Evolutionary conservation across 2,113 vertebrate species (phyloP).

Genomic region (Sisor rabdophorus): DNA sequence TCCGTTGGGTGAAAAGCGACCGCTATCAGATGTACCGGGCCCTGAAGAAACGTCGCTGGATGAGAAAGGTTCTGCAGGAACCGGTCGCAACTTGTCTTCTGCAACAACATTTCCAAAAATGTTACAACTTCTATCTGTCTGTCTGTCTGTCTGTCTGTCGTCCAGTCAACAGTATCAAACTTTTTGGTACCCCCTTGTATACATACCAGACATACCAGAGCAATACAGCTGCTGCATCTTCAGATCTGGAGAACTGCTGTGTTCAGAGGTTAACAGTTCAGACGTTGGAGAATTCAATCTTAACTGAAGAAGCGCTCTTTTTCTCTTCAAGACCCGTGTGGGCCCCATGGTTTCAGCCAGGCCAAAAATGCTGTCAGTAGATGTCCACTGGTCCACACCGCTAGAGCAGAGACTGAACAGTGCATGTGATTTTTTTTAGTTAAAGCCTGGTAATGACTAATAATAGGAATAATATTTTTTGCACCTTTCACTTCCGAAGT

Average conservation of each 20-base stretch:
- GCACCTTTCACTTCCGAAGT: conserved; percentile 51
- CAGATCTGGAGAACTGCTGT: conserved; percentile 54
- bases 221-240: conserved; percentile 43
- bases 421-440: not conserved
- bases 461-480: not conserved
- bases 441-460: not conserved
- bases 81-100: conserved; percentile 70
- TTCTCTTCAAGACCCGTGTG: conserved; percentile 60
- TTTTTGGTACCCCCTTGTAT: too few species aligned
- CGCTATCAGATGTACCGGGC: conserved; percentile 66
- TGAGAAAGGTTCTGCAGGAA: conserved; percentile 54
- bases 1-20: conserved; percentile 60
- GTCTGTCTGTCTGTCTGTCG: too few species aligned
- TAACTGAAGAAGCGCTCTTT: conserved; percentile 62
- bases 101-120: not conserved
- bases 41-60: conserved; percentile 38
- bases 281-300: conserved; percentile 42
- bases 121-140: not conserved
- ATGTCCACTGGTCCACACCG: conserved; percentile 54
- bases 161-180: too few species aligned
- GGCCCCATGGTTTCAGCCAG: conserved; percentile 49
- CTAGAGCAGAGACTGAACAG: conserved; percentile 11
- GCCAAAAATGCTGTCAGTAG: conserved; percentile 65
- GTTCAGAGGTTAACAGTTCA: conserved; percentile 46
- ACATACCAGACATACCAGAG: not conserved